Evolutionary conservation across 2,888 invertebrate genomes (phyloP).

Genomic region (Cheilosia variabilis): DNA sequence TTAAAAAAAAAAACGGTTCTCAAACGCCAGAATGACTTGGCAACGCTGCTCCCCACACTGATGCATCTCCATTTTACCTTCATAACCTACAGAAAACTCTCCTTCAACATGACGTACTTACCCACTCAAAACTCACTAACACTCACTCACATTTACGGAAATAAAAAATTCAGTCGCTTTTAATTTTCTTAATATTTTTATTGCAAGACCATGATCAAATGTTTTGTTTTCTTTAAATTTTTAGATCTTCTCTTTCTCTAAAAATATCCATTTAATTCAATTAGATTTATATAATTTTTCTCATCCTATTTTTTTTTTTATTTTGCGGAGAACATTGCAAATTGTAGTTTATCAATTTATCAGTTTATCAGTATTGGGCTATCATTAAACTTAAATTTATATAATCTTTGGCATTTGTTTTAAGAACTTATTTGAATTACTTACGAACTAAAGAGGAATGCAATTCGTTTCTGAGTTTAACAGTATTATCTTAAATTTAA

Average conservation of each 20-base stretch:
- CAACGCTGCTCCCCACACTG: too few species aligned
- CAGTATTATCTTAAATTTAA: constrained; percentile 53
- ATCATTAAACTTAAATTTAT: constrained; percentile 53
- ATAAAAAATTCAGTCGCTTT: not conserved
- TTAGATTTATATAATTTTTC: constrained; percentile 49
- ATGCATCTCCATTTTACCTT: too few species aligned
- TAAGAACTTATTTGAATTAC: constrained; percentile 48
- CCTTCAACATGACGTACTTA: too few species aligned
- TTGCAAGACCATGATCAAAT: constrained; percentile 59
- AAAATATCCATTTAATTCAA: constrained; percentile 74
- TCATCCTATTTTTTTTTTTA: not conserved
- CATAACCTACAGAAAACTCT: too few species aligned
- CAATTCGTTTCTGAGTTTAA: constrained; percentile 61
- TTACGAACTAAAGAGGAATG: constrained; percentile 70
- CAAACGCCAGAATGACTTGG: too few species aligned
- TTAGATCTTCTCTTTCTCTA: constrained; percentile 32
- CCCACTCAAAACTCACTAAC: not conserved
- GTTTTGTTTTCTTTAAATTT: constrained; percentile 33
- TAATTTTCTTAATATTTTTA: constrained; percentile 61
- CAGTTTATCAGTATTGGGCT: constrained; percentile 41
- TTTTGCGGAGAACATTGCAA: constrained; percentile 61
- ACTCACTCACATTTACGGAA: not conserved
- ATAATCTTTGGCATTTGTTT: constrained; percentile 71
- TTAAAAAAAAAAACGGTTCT: too few species aligned
- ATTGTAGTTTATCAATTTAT: constrained; percentile 30